Evolutionary conservation across 2,113 vertebrate species (phyloP), one percentile per base, ranked within the genome.

Genomic region (Aegithalos caudatus): DNA sequence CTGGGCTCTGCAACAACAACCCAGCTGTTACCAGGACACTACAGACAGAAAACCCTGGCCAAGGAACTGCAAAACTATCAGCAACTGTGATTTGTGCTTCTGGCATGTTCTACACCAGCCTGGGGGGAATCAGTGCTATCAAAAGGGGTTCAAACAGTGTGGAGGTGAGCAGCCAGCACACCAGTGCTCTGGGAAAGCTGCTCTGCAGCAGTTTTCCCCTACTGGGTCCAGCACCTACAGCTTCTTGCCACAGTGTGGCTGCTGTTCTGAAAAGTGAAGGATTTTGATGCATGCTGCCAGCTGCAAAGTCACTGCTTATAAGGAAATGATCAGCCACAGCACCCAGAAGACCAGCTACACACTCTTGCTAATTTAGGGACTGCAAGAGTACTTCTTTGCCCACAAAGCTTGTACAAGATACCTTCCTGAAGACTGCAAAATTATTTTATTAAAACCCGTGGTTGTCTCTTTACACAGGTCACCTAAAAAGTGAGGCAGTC

Each of bases 1-100:
- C 99, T 98, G 40, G 98, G 99, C 81, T 99, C 99, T 99, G 98
- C 79, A 96, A 96, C 86, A 97, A 95, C 8, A 91, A 79, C 23
- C 6, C 2, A 72, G 82, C 69, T 33, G 61, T 96, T 31, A 97
- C 70, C 88, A 48, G 6, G 54, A 40, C 85, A 83, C 65, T 57
- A 31, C 72, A 90, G 64, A 72, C 76, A 81, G 8, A 73, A 67
- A 88, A 8, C 23, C 48, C 87, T 9, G 47, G 37, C 60, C 69
- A 51, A 61, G 60, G 18, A 74, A 56, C 48, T 45, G 65, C 40
- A 81, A 12, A 83, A 18, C 64, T 33, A 24, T 7, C 70, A 51
- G 14, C 4, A 3, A 27, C 58, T 37, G 35, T 1, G 8, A 71
- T 53, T 47, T 7, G 1, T 77, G 80, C 37, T 73, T 33, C 37